phyloP scores from a whole-genome alignment of 1,140 invertebrate genomes.

The Drosophila triauraria region DNA sequence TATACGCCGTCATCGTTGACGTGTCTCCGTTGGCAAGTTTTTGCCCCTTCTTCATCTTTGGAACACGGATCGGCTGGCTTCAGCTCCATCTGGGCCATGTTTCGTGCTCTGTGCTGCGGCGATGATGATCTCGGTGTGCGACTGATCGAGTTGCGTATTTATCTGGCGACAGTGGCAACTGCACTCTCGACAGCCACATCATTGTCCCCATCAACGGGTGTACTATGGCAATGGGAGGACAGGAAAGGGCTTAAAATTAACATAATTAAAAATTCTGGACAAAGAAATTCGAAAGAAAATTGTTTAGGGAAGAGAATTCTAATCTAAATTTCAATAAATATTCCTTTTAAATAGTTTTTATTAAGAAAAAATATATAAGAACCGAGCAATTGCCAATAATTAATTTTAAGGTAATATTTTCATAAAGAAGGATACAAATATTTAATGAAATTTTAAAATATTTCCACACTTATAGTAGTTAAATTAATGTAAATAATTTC shows the following conservation, averaged over 20 bases:
- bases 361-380: too few relatives aligned
- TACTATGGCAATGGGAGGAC: conserved; percentile 8
- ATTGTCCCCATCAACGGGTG: conserved; percentile 35
- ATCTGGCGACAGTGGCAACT: conserved; percentile 67
- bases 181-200: conserved; percentile 62
- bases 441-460: not conserved
- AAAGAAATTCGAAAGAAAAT: not conserved
- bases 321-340: not conserved
- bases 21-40: conserved; percentile 61
- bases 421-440: too few relatives aligned
- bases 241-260: not conserved
- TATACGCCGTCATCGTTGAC: conserved; percentile 66
- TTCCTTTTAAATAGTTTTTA: not conserved
- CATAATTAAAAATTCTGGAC: not conserved
- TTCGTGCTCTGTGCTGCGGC: conserved; percentile 49
- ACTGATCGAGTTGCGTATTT: conserved; percentile 73
- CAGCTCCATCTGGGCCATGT: conserved; percentile 56
- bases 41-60: conserved; percentile 17
- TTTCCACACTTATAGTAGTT: not conserved
- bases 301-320: not conserved
- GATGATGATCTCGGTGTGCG: conserved; percentile 63
- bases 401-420: too few relatives aligned
- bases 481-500: too few relatives aligned
- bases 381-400: too few relatives aligned
- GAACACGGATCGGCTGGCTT: not conserved